A percentile compares a stretch with the other conserved stretches of the same genome.
Conservation (phyloP, 35 echinoderm and acorn worm species). For the Ptychodera flava region DNA sequence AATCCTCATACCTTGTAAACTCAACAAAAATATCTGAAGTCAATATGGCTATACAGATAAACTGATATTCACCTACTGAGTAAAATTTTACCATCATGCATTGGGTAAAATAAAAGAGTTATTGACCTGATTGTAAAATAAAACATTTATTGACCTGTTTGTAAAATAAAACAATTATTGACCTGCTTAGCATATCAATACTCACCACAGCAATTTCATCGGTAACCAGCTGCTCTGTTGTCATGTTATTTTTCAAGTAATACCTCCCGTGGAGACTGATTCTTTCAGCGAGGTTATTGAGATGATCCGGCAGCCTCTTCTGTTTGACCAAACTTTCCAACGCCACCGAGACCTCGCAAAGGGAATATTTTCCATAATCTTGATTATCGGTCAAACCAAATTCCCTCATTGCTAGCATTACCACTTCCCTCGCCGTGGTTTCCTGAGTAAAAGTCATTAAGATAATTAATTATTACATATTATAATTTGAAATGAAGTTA, state of each 20-base stretch:
- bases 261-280: slow-evolving; percentile 68
- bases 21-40: too few relatives aligned
- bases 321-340: slow-evolving; percentile 77
- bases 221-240: slow-evolving; percentile 66
- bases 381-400: slow-evolving; percentile 61
- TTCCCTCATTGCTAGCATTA: slow-evolving; percentile 87
- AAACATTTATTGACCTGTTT: too few relatives aligned
- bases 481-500: not conserved
- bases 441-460: slow-evolving; percentile 45
- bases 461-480: slow-evolving; percentile 5
- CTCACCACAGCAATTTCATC: slow-evolving; percentile 97
- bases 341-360: slow-evolving; percentile 89
- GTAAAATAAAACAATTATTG: not conserved
- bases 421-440: slow-evolving; percentile 81
- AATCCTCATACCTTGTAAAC: too few relatives aligned
- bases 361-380: slow-evolving; percentile 56
- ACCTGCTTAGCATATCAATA: not conserved
- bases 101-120: too few relatives aligned
- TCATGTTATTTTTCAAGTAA: slow-evolving; percentile 82
- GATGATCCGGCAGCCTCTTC: slow-evolving; percentile 73
- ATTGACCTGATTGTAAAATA: too few relatives aligned
- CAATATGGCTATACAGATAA: too few relatives aligned
- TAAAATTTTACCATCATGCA: too few relatives aligned
- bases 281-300: slow-evolving; percentile 57
- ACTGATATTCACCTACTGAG: too few relatives aligned